Percentiles rank a stretch among this genome's conserved stretches.
phyloP scores from a whole-genome alignment of 2,797 vertebrate genomes.

The Hephaestus fuliginosus region DNA sequence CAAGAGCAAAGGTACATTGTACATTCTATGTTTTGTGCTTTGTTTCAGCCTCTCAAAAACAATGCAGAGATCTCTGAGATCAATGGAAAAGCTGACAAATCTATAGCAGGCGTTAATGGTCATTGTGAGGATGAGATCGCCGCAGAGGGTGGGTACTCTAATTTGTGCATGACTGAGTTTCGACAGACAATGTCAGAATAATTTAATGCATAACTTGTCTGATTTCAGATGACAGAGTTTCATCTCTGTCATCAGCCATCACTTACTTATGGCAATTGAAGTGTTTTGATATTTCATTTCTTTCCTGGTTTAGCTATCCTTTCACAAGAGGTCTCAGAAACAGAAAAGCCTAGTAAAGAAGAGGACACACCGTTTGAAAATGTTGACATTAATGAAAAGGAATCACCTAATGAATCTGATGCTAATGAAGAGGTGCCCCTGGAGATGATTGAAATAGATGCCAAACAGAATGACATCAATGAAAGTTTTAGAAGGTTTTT shows the following conservation, averaged over 20 bases:
- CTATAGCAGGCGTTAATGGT: constrained; percentile 65
- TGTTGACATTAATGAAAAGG: constrained; percentile 74
- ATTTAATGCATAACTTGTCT: neutral
- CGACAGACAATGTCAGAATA: neutral
- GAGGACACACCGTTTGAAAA: constrained; percentile 64
- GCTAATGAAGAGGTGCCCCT: constrained; percentile 62
- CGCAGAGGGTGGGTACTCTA: constrained; percentile 77
- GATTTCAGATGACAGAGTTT: constrained; percentile 22
- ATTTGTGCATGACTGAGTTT: constrained; percentile 24
- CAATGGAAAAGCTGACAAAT: constrained; percentile 79
- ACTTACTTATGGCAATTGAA: neutral
- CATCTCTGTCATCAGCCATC: neutral
- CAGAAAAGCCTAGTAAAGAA: constrained; percentile 72
- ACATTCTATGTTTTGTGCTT: constrained; percentile 46
- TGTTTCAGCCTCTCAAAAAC: constrained; percentile 85
- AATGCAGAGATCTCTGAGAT: constrained; percentile 85
- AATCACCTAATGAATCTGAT: constrained; percentile 56
- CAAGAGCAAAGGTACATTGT: neutral
- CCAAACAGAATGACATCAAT: constrained; percentile 85
- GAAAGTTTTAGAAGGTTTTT: constrained; percentile 94
- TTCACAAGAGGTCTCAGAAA: constrained; percentile 76
- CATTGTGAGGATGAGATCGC: constrained; percentile 73
- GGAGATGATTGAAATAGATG: constrained; percentile 81
- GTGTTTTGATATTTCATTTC: constrained; percentile 41
- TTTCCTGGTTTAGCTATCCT: constrained; percentile 78